Evolutionary conservation across 1,140 invertebrate species (phyloP), one percentile per base, ranked within the genome.

Genomic region (Calosoma granatense): DNA sequence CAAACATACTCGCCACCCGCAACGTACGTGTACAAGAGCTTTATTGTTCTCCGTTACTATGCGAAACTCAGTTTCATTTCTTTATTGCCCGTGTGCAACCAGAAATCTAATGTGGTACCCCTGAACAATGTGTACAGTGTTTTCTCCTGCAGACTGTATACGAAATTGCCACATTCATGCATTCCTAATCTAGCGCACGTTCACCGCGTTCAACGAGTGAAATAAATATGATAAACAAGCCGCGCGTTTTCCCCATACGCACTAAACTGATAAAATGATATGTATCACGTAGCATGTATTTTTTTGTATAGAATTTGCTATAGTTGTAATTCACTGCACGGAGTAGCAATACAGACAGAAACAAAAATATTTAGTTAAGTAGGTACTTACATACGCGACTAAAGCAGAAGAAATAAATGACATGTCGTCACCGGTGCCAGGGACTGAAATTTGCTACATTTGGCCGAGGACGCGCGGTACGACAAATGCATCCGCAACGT

Each of bases 51-150:
- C n/a, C n/a, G n/a, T n/a, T n/a, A 36, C 26, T 36, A n/a, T 47
- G 41, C 17, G 15, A 6, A 47, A 47, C 41, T 47, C 41, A 12
- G 41, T 47, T 47, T 47, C 41, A 47, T 47, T 47, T 47, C 41
- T 47, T 47, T 47, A 47, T 47, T 47, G 41, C 41, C 9, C 17
- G 41, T 17, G 6, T 4, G 17, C 41, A 12, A 17, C 41, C 15
- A 47, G 6, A 17, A 47, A 47, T 47, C 41, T 6, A 11, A 47
- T 47, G 15, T 17, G 41, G 6, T 47, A 4, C 15, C 9, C 41
- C 9, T 12, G 17, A 4, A 47, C 41, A 6, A 47, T 47, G 9
- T 47, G n/a, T 36, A 36, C n/a, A 36, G 26, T 36, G 26, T 36
- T 36, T 36, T 47, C 6, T 17, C 15, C 9, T 47, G 15, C 17